Conservation (phyloP, 2,888 invertebrate genomes). For the Lepidochitona cinerea region DNA sequence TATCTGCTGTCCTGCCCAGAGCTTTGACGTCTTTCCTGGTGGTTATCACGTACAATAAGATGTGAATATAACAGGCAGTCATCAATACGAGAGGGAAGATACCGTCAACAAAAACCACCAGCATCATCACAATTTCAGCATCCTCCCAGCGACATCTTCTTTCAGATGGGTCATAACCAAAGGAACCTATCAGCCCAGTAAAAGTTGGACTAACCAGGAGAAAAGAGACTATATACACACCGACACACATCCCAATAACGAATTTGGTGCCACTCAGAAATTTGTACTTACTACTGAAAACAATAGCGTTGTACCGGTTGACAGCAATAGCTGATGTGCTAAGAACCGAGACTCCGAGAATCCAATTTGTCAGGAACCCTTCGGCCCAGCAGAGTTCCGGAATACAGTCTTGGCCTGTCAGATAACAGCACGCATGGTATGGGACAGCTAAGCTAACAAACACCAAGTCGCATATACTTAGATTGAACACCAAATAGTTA, state of each 20-base stretch:
- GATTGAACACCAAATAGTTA: background rate
- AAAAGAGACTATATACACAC: background rate
- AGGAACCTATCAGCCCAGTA: background rate
- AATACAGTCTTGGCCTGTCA: background rate
- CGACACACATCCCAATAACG: background rate
- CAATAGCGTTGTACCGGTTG: background rate
- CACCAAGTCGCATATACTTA: background rate
- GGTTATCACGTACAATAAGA: background rate
- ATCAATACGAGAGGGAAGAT: background rate
- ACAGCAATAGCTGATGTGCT: background rate
- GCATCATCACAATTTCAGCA: background rate
- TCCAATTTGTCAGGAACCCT: background rate
- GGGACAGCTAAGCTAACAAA: background rate
- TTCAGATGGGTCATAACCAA: background rate
- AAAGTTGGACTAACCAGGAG: background rate
- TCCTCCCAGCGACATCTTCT: background rate
- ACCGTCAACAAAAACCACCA: background rate
- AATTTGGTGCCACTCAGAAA: background rate
- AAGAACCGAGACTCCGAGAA: background rate
- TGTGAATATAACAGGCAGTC: background rate
- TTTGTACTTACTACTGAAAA: background rate
- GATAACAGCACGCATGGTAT: background rate
- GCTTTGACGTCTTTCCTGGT: background rate
- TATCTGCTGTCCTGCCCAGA: background rate
- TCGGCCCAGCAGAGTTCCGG: background rate